Percentiles rank a stretch among this genome's conserved stretches.
Evolutionary conservation across 1,140 invertebrate genomes (phyloP).

Genomic region (Hylaeus volcanicus): DNA sequence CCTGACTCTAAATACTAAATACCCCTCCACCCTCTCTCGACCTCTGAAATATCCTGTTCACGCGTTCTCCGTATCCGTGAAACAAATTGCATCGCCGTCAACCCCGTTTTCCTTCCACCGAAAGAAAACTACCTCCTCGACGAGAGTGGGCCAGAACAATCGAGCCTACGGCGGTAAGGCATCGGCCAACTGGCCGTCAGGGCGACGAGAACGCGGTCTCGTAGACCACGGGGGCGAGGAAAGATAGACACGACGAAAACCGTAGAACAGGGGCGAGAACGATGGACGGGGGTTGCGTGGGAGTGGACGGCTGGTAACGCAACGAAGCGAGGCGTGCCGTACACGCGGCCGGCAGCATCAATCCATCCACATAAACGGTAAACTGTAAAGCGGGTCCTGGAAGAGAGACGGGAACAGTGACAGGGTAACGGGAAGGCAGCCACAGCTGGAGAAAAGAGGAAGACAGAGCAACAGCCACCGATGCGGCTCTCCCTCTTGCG

Average conservation of each 20-base stretch:
- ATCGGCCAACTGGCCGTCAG: conserved; percentile 14
- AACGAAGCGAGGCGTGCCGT: conserved; percentile 77
- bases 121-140: not conserved
- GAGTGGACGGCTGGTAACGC: conserved; percentile 78
- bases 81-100: not conserved
- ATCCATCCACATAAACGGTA: conserved; percentile 79
- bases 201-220: not conserved
- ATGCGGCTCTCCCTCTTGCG: conserved; percentile 56
- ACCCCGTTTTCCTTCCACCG: not conserved
- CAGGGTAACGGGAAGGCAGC: not conserved
- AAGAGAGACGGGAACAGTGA: conserved; percentile 41
- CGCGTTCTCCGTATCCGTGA: too few relatives aligned
- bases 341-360: conserved; percentile 78
- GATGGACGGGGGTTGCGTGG: conserved; percentile 70
- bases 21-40: too few relatives aligned
- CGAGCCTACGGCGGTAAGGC: conserved; percentile 24
- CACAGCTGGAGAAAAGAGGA: conserved; percentile 15
- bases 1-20: too few relatives aligned
- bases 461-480: conserved; percentile 14
- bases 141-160: not conserved
- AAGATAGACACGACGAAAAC: conserved; percentile 31
- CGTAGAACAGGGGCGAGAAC: conserved; percentile 62
- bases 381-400: conserved; percentile 68
- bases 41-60: too few relatives aligned
- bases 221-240: conserved; percentile 26